phyloP scores from a whole-genome alignment of 1,140 invertebrate species.

The Drosophila yakuba region DNA sequence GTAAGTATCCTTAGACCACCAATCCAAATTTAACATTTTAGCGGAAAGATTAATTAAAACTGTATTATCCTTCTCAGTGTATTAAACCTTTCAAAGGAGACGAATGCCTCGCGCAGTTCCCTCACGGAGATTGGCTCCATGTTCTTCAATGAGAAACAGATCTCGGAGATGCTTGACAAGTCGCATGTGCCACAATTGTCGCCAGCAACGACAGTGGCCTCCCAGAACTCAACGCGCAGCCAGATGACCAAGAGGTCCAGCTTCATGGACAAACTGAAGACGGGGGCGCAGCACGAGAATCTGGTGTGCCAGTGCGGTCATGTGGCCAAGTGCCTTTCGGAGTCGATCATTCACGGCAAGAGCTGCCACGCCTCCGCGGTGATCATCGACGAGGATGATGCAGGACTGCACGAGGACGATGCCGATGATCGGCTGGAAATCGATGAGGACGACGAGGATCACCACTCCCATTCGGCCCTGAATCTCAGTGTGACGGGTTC shows the following conservation, averaged over 20 bases:
- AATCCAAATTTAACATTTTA: too few species aligned
- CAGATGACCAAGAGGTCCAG: conserved; percentile 86
- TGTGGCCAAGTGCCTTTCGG: conserved; percentile 93
- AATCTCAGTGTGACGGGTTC: conserved; percentile 85
- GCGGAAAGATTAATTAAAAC: not conserved
- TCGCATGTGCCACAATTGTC: conserved; percentile 82
- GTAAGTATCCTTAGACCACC: conserved; percentile 37
- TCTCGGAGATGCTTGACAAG: conserved; percentile 80
- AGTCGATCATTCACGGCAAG: conserved; percentile 90
- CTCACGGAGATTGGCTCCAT: conserved; percentile 80
- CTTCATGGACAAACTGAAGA: conserved; percentile 92
- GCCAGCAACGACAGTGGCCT: conserved; percentile 79
- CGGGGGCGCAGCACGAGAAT: conserved; percentile 86
- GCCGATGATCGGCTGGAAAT: conserved; percentile 74
- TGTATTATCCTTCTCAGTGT: conserved; percentile 24
- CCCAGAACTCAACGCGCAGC: conserved; percentile 75
- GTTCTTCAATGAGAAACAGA: conserved; percentile 80
- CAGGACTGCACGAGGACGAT: conserved; percentile 77
- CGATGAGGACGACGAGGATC: conserved; percentile 74
- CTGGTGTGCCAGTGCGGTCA: conserved; percentile 91
- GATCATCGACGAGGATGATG: conserved; percentile 85
- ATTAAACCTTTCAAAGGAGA: conserved; percentile 75
- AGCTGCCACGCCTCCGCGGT: conserved; percentile 85
- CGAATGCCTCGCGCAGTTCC: conserved; percentile 70
- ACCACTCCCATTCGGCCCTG: conserved; percentile 75